Evolutionary conservation across 2,888 invertebrate species (phyloP).

Genomic region (Drosophila imparisetae): DNA sequence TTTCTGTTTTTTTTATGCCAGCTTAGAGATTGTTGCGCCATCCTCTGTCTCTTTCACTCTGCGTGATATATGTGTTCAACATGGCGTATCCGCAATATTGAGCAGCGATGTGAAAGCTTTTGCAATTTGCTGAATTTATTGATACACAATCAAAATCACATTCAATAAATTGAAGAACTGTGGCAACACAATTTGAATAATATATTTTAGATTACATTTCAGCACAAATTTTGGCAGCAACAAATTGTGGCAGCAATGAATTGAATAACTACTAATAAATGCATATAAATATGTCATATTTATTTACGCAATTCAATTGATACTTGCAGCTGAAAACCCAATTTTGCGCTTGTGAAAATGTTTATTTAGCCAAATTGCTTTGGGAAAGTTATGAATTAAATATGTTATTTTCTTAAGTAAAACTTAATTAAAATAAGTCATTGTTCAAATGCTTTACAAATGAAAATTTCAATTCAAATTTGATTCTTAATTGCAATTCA

Average conservation of each 20-base stretch:
- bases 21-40: constrained; percentile 8
- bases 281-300: background rate
- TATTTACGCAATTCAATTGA: background rate
- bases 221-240: background rate
- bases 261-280: background rate
- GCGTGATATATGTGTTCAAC: background rate
- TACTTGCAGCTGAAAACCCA: background rate
- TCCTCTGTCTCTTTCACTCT: background rate
- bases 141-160: background rate
- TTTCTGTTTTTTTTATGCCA: constrained; percentile 5
- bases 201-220: background rate
- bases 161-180: background rate
- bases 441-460: background rate
- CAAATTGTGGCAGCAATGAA: background rate
- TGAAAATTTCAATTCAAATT: background rate
- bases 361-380: background rate
- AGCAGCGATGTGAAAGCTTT: background rate
- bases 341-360: background rate
- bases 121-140: constrained; percentile 5
- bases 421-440: background rate
- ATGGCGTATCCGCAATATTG: constrained; percentile 19
- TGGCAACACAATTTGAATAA: background rate
- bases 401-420: background rate
- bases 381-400: background rate
- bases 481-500: background rate